Base-by-base conservation (phyloP, 2,888 invertebrate genomes). In the Torymus tubicola region DNA sequence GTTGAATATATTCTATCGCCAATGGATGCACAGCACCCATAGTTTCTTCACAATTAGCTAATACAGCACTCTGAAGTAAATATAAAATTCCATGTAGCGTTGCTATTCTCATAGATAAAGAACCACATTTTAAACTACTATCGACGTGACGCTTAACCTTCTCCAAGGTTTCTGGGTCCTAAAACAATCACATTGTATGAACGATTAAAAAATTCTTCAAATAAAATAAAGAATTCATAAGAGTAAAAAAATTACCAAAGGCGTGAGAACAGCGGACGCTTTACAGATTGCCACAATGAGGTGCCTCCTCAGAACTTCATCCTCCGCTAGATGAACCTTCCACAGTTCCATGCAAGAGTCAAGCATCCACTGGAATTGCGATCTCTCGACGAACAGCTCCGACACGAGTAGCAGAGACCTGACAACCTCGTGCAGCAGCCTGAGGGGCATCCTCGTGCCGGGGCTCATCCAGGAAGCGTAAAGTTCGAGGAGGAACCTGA, bases 401-500 rank as follows among this genome's bases (percentile, higher is more conserved):
- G 96, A 95, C 84, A 96, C 93, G 82, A 94, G 93, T 14, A 96
- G 92, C 82, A 95, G 92, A 86, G 95, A 95, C 82, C 93, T 93
- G 5, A 95, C 90, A 50, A 93, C 93, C 87, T 95, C 93, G 65
- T 93, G 92, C 16, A 93, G 86, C 58, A 93, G 86, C 67, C 92
- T 87, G 73, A 92, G 87, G 11, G 92, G 91, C 55, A 92, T 91
- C 69, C 90, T 90, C 86, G 94, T 93, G 85, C 92, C 92, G 13
- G 93, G 91, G 71, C 92, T 92, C 81, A 94, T 90, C 93, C 95
- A 94, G 78, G 97, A 96, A 0, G 96, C 94, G 84, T 97, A 97
- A 53, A 98, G 94, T 90, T 99, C 98, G 89, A 98, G 94, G 18
- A 99, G 92, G 88, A 99, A 95, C 89, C 97, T 97, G 73, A 98